Conservation (phyloP, 2,113 vertebrate genomes). For the Calonectris borealis region DNA sequence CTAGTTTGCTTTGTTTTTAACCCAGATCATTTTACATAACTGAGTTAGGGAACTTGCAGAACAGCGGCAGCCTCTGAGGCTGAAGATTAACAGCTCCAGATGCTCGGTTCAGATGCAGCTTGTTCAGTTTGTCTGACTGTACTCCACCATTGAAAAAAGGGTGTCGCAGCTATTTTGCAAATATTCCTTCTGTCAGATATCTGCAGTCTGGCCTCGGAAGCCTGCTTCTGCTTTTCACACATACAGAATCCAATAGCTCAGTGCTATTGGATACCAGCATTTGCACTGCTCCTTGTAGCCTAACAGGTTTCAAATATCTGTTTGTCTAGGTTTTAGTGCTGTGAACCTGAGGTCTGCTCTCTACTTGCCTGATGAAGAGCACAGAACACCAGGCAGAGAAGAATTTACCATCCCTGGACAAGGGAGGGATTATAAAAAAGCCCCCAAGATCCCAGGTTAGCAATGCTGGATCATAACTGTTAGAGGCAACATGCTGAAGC, state of each 20-base stretch:
- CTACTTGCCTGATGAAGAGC: not conserved
- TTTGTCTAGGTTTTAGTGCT: not conserved
- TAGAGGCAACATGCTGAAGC: not conserved
- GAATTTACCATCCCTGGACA: not conserved
- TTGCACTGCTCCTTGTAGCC: not conserved
- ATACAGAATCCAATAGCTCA: not conserved
- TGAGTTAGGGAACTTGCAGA: not conserved
- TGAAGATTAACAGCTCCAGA: not conserved
- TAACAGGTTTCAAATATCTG: not conserved
- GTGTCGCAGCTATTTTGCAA: not conserved
- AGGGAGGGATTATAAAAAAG: not conserved
- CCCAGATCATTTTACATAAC: not conserved
- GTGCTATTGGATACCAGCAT: rapidly evolving
- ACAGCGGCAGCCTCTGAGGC: not conserved
- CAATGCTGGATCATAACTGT: not conserved
- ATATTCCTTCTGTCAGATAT: not conserved
- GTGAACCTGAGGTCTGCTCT: not conserved
- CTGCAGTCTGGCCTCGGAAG: not conserved
- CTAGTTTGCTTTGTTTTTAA: not conserved
- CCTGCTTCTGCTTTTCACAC: not conserved
- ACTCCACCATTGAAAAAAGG: rapidly evolving
- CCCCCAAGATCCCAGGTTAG: not conserved
- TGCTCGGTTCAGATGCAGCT: not conserved
- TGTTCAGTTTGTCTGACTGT: not conserved
- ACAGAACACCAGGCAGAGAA: not conserved